Evolutionary conservation across 2,113 vertebrate species (phyloP), one percentile per base, ranked within the genome.

Genomic region (Cyanoliseus patagonus): DNA sequence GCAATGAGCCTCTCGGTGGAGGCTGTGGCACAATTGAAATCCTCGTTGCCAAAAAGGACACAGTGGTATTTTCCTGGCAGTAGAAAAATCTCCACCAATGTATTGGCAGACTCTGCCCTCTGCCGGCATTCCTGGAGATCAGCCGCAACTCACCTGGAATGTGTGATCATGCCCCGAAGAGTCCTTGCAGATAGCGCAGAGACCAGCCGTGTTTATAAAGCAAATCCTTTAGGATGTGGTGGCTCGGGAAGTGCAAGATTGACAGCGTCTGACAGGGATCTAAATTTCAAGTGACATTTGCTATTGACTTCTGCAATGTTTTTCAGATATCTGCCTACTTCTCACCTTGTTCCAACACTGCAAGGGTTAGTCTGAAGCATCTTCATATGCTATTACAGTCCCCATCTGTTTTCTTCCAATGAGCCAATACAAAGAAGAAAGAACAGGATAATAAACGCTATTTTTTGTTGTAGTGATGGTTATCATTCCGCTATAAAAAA

Each of bases 41-140:
- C 39, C 46, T 68, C 1, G 0, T 49, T 73, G 76, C 62, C 28
- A 13, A 27, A 75, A 80, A 47, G 35, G 75, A 57, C 25, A 5
- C 3, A 17, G 17, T 27, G n/a, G 3, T 4, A 14, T 4, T 35
- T 24, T 78, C 27, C 33, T 3, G 57, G 86, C 24, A 47, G 55
- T 0, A 46, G 25, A n/a, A 66, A 41, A 82, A 51, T 35, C 47
- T 47, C 16, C 30, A 39, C 52, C 6, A 51, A 57, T 93, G 25
- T 46, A 8, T 49, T 91, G 94, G 92, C 84, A 76, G 46, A 4
- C 76, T 92, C 92, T 97, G 98, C 97, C 98, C 96, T 94, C 97
- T 97, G 2, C 94, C 86, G 98, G 96, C 64, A 11, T 8, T 78
- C 20, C 42, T 49, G 42, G 25, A n/a, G 83, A 76, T 63, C 62